Evolutionary conservation across 2,888 invertebrate genomes (phyloP), one percentile per base, ranked within the genome.

Genomic region (Agonum fuliginosum): DNA sequence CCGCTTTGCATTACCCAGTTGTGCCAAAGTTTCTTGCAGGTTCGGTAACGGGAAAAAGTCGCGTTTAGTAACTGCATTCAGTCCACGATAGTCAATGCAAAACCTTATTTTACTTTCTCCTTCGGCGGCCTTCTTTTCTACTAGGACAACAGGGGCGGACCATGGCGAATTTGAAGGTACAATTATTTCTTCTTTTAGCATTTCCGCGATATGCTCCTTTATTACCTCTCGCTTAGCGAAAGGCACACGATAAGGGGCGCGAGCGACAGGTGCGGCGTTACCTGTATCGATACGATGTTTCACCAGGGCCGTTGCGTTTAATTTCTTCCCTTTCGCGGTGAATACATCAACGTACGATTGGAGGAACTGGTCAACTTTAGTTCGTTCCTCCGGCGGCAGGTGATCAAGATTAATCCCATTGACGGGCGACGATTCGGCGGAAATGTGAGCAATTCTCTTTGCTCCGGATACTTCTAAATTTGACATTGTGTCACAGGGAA

Each of bases 21-120:
- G 37, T 43, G 79, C 78, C 30, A 79, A 24, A 6, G 78, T 79
- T 19, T 80, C 80, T 8, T 80, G 48, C 6, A 79, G 72, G 48
- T 79, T 78, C 8, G 80, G 78, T 24, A 81, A 74, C 1, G 79
- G 80, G 19, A 75, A 81, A 48, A 75, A 78, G 20, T 80, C 80
- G 8, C 79, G 37, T 51, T 80, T 80, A 1, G 80, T 80, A 5
- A 81, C 78, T 6, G 65, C 27, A 70, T 79, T 80, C 14, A 80
- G 24, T 2, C 54, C 79, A 14, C 78, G 17, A 19, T 78, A 80
- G 34, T 81, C 80, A 6, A 81, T 80, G 27, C 80, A 81, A 65
- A 80, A 79, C 37, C 80, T 17, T 24, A 43, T 37, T 34, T 79
- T 80, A 37, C 70, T 76, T 12, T 70, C 76, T 8, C 78, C 79